Evolutionary conservation across 2,797 vertebrate species (phyloP).

Genomic region (Propithecus deckenii): DNA sequence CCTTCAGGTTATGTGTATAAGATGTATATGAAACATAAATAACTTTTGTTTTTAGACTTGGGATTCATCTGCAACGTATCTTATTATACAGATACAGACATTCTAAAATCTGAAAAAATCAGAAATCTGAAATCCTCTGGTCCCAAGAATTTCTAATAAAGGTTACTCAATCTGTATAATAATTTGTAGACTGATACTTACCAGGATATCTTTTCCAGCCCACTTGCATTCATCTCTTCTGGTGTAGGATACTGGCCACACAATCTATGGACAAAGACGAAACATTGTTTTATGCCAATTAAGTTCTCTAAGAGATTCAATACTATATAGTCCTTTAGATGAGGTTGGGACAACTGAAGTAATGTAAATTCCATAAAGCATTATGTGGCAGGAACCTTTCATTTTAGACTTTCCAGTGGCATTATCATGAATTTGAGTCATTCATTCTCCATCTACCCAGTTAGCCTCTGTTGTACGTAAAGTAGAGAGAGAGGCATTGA

Average conservation of each 20-base stretch:
- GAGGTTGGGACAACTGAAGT: neutral
- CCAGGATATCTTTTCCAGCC: conserved; percentile 98
- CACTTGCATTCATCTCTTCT: conserved; percentile 98
- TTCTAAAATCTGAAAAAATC: neutral
- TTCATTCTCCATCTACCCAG: neutral
- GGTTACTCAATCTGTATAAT: neutral
- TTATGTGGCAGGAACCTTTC: neutral
- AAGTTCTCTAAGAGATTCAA: neutral
- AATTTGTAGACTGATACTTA: conserved; percentile 83
- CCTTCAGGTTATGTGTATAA: neutral
- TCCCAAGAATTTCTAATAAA: neutral
- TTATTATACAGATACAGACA: neutral
- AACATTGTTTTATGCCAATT: conserved; percentile 64
- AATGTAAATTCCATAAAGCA: neutral
- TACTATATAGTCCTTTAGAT: neutral
- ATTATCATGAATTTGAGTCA: neutral
- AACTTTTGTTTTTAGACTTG: neutral
- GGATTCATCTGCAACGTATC: neutral
- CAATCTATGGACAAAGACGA: conserved; percentile 89
- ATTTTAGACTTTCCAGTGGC: neutral
- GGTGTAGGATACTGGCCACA: conserved; percentile 94
- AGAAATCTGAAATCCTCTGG: neutral
- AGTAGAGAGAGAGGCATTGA: neutral
- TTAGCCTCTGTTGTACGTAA: neutral
- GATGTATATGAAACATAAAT: neutral